Percentiles rank a stretch among this genome's conserved stretches.
phyloP scores from a whole-genome alignment of 1,140 invertebrate genomes.

The Anastrepha ludens region DNA sequence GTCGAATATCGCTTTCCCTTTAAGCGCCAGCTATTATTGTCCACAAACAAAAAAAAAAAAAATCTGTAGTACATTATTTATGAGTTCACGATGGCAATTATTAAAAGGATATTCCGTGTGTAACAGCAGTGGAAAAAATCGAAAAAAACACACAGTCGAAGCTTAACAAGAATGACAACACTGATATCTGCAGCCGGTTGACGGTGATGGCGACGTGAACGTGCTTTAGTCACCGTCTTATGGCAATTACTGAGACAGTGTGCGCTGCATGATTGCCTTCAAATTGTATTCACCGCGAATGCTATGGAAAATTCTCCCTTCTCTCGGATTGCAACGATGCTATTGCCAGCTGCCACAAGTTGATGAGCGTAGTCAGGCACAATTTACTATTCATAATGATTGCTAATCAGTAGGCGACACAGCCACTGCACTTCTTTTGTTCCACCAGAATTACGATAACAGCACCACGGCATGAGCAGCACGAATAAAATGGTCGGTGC shows the following conservation, averaged over 20 bases:
- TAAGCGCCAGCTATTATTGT: too few species aligned
- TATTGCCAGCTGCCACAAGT: not conserved
- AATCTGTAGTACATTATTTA: too few species aligned
- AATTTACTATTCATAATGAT: constrained; percentile 42
- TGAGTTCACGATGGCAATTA: too few species aligned
- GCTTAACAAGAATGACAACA: not conserved
- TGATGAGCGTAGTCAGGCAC: not conserved
- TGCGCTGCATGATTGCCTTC: not conserved
- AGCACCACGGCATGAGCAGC: not conserved
- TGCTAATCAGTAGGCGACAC: constrained; percentile 21
- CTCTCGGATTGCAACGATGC: not conserved
- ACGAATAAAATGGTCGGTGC: not conserved
- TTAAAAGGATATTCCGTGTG: too few species aligned
- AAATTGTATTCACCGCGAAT: constrained; percentile 3
- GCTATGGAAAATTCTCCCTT: not conserved
- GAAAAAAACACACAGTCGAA: too few species aligned
- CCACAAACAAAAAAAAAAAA: too few species aligned
- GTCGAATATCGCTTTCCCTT: too few species aligned
- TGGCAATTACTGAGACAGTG: not conserved
- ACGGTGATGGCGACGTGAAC: not conserved
- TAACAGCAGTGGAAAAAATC: too few species aligned
- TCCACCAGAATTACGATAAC: too few species aligned
- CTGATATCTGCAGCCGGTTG: not conserved
- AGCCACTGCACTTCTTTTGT: not conserved
- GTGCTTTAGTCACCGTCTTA: not conserved